phyloP scores from a whole-genome alignment of 2,113 vertebrate genomes.

The Aspiorhynchus laticeps region DNA sequence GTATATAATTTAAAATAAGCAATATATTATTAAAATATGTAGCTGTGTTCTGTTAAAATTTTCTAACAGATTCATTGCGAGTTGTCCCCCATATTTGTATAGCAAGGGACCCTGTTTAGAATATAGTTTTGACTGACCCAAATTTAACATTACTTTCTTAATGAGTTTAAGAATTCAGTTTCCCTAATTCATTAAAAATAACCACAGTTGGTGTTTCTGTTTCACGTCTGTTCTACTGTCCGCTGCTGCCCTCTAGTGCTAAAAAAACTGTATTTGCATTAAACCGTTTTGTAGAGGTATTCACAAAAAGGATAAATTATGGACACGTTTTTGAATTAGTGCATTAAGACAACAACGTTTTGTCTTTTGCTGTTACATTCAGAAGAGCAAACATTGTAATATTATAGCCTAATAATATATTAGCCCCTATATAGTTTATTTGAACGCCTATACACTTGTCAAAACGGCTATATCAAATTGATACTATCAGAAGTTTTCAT shows the following conservation, averaged over 20 bases:
- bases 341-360: background rate
- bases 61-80: background rate
- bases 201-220: background rate
- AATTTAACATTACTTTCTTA: background rate
- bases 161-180: background rate
- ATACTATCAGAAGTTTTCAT: too few species aligned
- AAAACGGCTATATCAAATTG: too few species aligned
- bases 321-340: background rate
- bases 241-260: conserved; percentile 42
- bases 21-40: background rate
- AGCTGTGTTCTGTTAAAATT: background rate
- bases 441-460: background rate
- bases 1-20: background rate
- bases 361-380: too few species aligned
- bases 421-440: background rate
- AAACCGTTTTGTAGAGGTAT: background rate
- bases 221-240: conserved; percentile 4
- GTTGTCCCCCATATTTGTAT: background rate
- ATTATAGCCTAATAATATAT: background rate
- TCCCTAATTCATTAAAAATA: background rate
- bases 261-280: background rate
- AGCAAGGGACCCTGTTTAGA: background rate
- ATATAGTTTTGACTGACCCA: background rate
- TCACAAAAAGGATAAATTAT: background rate
- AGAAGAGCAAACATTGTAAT: background rate